Evolutionary conservation across 2,888 invertebrate genomes (phyloP).

Genomic region (Quadriops clusia): DNA sequence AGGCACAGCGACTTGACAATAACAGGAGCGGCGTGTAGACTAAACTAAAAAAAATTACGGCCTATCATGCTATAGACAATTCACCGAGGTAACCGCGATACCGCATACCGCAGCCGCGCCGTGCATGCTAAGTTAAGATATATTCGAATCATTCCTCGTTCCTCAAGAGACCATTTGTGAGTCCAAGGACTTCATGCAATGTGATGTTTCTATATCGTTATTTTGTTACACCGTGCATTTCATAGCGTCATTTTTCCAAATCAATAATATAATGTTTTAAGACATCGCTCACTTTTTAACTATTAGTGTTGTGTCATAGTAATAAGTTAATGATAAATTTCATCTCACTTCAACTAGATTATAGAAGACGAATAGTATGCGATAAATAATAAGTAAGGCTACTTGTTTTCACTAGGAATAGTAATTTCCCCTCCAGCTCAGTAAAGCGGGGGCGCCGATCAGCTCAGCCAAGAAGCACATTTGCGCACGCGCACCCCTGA

Average conservation of each 20-base stretch:
- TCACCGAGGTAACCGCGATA: constrained; percentile 7
- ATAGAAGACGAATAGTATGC: constrained; percentile 22
- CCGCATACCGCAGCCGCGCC: constrained; percentile 10
- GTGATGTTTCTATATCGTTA: constrained; percentile 23
- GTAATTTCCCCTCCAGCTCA: constrained; percentile 6
- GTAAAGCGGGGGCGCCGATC: constrained; percentile 3
- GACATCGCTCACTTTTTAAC: constrained; percentile 31
- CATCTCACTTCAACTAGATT: constrained; percentile 29
- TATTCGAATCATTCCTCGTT: constrained; percentile 31
- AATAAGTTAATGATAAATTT: constrained; percentile 18
- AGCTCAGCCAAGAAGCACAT: constrained; percentile 11
- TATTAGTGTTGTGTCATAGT: constrained; percentile 34
- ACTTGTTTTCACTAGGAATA: constrained; percentile 24
- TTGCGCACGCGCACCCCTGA: constrained; percentile 13
- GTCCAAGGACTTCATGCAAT: constrained; percentile 20
- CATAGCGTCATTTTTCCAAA: constrained; percentile 28
- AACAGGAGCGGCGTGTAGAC: constrained; percentile 18
- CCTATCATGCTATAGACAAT: constrained; percentile 14
- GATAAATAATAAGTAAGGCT: constrained; percentile 23
- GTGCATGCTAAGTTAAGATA: constrained; percentile 16
- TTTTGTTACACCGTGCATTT: constrained; percentile 26
- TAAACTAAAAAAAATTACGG: too few relatives aligned
- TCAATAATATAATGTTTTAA: constrained; percentile 17
- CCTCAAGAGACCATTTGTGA: constrained; percentile 22
- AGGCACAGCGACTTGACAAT: constrained; percentile 20